Evolutionary conservation across 1,140 invertebrate genomes (phyloP), one percentile per base, ranked within the genome.

Genomic region (Epicauta chinensis): DNA sequence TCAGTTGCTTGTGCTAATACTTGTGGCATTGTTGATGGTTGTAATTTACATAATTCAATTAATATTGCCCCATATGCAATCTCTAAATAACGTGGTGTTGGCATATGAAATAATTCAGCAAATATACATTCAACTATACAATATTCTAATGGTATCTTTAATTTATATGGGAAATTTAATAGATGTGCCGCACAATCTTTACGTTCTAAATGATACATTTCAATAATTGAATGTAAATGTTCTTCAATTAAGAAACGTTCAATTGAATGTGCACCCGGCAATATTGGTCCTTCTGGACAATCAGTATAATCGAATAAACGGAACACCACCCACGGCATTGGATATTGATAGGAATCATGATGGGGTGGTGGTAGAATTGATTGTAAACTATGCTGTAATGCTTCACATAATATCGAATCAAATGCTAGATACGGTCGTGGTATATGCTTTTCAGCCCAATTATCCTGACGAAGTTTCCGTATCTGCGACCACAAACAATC

Each of bases 221-320:
- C 86, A 53, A 99, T 83, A 35, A 98, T 98, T 57, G 93, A 90
- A 63, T 89, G 83, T 4, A 99, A 73, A 71, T 99, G 94, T 71
- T 98, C 94, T 73, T 99, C 97, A 65, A 99, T 97, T 1, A 99
- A 75, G 73, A 95, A 99, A 59, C 97, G 78, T 72, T 99, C 97
- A 55, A 99, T 97, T 0, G 95, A 91, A 76, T 98, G 94, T 43
- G 91, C 89, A 17, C 93, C 95, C 1, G 97, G 96, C 34, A 99
- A 73, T 31, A 88, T 81, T 1, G 87, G 86, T 1, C 86, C 91
- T 73, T 97, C 94, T 7, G 95, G 93, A 66, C 96, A 97, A 74
- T 99, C 96, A 3, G 95, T 97, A 67, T 98, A 97, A 73, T 98
- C 96, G 77, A 99, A 99, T 82, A 99, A 54, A 40, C 56, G 55